A percentile compares a stretch with the other conserved stretches of the same genome.
Conservation (phyloP, 2,113 vertebrate species). For the Limnothrissa miodon region DNA sequence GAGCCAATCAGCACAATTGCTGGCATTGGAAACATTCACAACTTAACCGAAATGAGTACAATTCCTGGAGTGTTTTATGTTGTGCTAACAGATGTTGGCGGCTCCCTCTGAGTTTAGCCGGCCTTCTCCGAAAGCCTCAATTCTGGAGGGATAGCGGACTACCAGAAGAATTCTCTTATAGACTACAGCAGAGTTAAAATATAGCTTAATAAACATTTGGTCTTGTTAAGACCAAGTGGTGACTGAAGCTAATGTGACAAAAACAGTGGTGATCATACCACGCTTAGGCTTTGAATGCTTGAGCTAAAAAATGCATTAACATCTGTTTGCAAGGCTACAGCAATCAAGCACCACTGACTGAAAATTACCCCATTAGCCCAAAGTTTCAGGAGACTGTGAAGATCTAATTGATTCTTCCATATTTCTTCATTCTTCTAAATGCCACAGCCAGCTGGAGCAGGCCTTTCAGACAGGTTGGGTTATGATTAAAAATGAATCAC, state of each 20-base stretch:
- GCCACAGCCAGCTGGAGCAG: slow-evolving; percentile 16
- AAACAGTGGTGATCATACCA: not conserved
- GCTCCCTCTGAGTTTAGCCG: not conserved
- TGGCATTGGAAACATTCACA: not conserved
- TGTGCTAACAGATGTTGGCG: not conserved
- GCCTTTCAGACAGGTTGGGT: slow-evolving; percentile 15
- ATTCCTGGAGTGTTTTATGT: slow-evolving; percentile 14
- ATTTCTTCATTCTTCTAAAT: slow-evolving; percentile 21
- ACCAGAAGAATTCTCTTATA: not conserved
- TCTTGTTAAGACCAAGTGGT: not conserved
- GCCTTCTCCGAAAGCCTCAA: not conserved
- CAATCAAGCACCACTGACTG: slow-evolving; percentile 1
- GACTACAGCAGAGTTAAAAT: not conserved
- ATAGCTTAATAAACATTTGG: not conserved
- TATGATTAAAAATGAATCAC: slow-evolving; percentile 20
- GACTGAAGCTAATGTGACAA: slow-evolving; percentile 2
- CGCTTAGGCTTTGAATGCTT: not conserved
- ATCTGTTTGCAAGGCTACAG: slow-evolving; percentile 9
- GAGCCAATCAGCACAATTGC: not conserved
- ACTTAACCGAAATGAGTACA: not conserved
- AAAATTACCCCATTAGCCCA: not conserved
- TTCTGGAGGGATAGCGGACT: not conserved
- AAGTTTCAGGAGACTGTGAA: not conserved
- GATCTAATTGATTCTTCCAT: slow-evolving; percentile 14
- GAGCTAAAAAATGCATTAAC: slow-evolving; percentile 8